Evolutionary conservation across 92 coral and sea anemone species (phyloP).

Genomic region (Zoanthus solanderi): DNA sequence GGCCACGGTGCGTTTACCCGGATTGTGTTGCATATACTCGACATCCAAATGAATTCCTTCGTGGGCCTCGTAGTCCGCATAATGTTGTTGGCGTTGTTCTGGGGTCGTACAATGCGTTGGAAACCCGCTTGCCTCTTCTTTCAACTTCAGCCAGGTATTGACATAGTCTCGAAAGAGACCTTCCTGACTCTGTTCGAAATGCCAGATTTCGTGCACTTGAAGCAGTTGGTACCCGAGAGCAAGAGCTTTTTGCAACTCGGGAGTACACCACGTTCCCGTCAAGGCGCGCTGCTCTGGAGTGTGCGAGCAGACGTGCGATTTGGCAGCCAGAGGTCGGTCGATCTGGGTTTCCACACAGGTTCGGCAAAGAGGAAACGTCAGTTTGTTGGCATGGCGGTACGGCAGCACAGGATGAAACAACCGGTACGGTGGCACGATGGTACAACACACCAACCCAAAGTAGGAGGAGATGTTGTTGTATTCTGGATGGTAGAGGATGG

Average conservation of each 20-base stretch:
- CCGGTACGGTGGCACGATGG: background rate
- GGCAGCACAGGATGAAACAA: background rate
- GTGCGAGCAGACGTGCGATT: slow-evolving; percentile 16
- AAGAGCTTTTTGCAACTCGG: slow-evolving; percentile 25
- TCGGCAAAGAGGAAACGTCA: background rate
- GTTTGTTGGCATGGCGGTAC: background rate
- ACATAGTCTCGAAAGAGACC: slow-evolving; percentile 38
- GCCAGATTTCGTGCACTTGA: slow-evolving; percentile 43
- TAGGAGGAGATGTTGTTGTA: background rate
- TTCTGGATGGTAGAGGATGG: background rate
- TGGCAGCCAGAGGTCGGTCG: background rate
- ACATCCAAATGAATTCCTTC: slow-evolving; percentile 18
- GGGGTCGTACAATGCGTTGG: background rate
- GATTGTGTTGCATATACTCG: background rate
- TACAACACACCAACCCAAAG: background rate
- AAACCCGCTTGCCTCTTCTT: slow-evolving; percentile 49
- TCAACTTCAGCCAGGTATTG: slow-evolving; percentile 42
- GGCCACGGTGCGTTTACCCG: slow-evolving; percentile 40
- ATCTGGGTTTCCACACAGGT: background rate
- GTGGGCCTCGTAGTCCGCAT: background rate
- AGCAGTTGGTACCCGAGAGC: slow-evolving; percentile 37
- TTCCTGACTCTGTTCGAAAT: background rate
- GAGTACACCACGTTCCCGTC: slow-evolving; percentile 60
- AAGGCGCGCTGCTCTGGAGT: slow-evolving; percentile 27
- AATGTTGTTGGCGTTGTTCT: slow-evolving; percentile 1